Evolutionary conservation across 2,113 vertebrate genomes (phyloP).

Genomic region (Scalopus aquaticus): DNA sequence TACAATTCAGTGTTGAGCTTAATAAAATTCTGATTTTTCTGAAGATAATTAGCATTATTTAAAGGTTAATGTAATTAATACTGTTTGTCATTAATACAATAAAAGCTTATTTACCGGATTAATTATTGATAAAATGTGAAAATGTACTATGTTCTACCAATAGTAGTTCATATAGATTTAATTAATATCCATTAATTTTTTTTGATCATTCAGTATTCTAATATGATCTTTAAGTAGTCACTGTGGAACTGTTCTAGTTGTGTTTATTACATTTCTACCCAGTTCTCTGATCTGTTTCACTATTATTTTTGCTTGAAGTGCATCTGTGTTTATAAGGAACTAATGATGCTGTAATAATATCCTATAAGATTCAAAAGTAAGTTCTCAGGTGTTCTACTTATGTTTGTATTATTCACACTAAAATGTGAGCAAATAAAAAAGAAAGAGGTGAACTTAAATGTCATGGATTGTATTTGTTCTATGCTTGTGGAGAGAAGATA

Average conservation of each 20-base stretch:
- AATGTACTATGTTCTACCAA: background rate
- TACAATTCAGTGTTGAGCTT: background rate
- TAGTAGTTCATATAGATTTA: background rate
- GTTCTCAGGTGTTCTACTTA: background rate
- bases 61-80: background rate
- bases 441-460: constrained; percentile 33
- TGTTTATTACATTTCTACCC: background rate
- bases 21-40: background rate
- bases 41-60: background rate
- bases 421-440: constrained; percentile 32
- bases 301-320: background rate
- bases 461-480: constrained; percentile 44
- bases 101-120: background rate
- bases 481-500: constrained; percentile 69
- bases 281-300: background rate
- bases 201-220: background rate
- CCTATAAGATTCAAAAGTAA: background rate
- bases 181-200: background rate
- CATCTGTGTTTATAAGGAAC: background rate
- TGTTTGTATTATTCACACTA: background rate
- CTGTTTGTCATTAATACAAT: background rate
- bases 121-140: background rate
- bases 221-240: background rate
- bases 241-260: background rate
- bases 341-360: background rate